Evolutionary conservation across 2,888 invertebrate species (phyloP).

Genomic region (Andricus quercusramuli): DNA sequence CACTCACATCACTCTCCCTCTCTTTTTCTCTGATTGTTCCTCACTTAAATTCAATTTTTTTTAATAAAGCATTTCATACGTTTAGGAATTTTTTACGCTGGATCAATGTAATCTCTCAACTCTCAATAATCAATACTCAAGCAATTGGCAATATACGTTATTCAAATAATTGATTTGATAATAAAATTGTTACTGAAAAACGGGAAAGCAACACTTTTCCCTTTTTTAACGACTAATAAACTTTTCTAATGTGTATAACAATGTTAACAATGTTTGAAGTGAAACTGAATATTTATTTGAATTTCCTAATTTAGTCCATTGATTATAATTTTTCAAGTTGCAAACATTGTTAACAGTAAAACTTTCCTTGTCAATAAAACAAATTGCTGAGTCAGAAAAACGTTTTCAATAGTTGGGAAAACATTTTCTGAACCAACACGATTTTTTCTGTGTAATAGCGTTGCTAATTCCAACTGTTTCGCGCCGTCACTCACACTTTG

Average conservation of each 20-base stretch:
- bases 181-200: background rate
- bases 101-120: conserved; percentile 14
- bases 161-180: background rate
- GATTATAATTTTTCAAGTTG: background rate
- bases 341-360: conserved; percentile 3
- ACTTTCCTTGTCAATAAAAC: background rate
- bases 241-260: background rate
- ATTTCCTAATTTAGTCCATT: too few relatives aligned
- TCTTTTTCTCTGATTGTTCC: conserved; percentile 2
- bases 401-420: background rate
- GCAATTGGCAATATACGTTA: background rate
- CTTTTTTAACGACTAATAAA: background rate
- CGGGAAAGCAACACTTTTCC: conserved; percentile 5
- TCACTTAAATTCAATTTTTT: conserved; percentile 19
- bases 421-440: background rate
- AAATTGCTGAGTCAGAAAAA: background rate
- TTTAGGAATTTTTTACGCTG: background rate
- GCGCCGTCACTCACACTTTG: background rate
- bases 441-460: conserved; percentile 3
- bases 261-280: conserved; percentile 1
- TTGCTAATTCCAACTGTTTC: background rate
- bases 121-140: background rate
- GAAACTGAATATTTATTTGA: background rate
- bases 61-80: conserved; percentile 22
- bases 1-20: background rate